phyloP scores from a whole-genome alignment of 2,888 invertebrate species.

The Epinotia ramella region DNA sequence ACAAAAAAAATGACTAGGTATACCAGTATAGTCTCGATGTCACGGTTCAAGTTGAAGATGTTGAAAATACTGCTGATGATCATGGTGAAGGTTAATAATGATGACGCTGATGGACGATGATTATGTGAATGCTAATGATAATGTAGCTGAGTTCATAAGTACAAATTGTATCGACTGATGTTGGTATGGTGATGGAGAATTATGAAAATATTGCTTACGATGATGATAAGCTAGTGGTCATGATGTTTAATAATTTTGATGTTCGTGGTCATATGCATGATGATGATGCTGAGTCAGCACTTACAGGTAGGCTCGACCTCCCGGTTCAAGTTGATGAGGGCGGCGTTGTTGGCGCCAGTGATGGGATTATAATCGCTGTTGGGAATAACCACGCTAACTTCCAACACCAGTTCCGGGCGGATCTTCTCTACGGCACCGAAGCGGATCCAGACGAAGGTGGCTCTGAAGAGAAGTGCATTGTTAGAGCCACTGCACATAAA shows the following conservation, averaged over 20 bases:
- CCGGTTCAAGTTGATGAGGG: slow-evolving; percentile 60
- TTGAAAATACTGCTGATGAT: too few species aligned
- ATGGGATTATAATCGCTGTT: slow-evolving; percentile 49
- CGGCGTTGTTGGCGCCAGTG: slow-evolving; percentile 53
- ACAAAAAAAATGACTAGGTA: too few species aligned
- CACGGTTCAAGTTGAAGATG: too few species aligned
- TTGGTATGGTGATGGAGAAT: not conserved
- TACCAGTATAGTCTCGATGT: too few species aligned
- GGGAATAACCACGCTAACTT: slow-evolving; percentile 49
- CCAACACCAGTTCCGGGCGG: slow-evolving; percentile 65
- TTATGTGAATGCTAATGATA: not conserved
- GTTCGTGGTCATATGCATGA: not conserved
- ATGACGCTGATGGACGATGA: too few species aligned
- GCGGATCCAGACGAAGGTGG: slow-evolving; percentile 70
- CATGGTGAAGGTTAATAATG: too few species aligned
- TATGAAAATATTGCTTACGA: too few species aligned
- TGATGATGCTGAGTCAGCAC: slow-evolving; percentile 31
- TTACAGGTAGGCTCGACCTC: slow-evolving; percentile 57
- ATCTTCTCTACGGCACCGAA: slow-evolving; percentile 60
- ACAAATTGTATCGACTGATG: too few species aligned
- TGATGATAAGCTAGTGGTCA: not conserved
- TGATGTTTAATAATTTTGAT: not conserved
- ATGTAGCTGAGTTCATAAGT: not conserved
- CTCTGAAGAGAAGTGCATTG: slow-evolving; percentile 52
- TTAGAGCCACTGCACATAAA: too few species aligned